A percentile compares a stretch with the other conserved stretches of the same genome.
These are phyloP conservation scores for Aurelia coerulea DNA, from an alignment of 30 jellyfish, hydroid and myxozoan species.

Conservation along the genomic window DNA sequence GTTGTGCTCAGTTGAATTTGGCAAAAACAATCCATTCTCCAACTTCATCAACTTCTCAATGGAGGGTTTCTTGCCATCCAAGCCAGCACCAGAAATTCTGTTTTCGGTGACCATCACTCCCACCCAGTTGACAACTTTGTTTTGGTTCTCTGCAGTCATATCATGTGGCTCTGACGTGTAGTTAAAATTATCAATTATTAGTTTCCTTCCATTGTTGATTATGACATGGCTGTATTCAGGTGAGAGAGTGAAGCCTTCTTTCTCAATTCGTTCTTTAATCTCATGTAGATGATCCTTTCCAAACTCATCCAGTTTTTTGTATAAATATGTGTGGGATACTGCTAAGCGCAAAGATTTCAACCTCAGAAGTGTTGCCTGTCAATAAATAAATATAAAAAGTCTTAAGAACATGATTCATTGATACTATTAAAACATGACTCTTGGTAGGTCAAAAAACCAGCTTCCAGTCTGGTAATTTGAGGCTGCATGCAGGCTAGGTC, in stretches of 20 bases:
- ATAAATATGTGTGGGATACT: conserved; percentile 39
- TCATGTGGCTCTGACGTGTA: too few relatives aligned
- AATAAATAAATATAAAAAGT: not conserved
- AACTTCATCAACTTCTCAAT: too few relatives aligned
- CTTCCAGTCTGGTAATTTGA: too few relatives aligned
- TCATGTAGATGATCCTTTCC: conserved; percentile 32
- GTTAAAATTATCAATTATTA: too few relatives aligned
- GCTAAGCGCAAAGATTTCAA: conserved; percentile 25
- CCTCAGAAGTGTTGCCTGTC: conserved; percentile 50
- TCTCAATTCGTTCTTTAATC: not conserved
- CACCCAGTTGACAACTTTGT: too few relatives aligned
- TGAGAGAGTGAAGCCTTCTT: conserved; percentile 14
- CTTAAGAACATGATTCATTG: not conserved
- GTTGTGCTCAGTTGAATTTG: conserved; percentile 9
- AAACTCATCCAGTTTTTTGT: conserved; percentile 38
- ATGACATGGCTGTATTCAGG: not conserved
- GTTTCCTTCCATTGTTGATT: not conserved
- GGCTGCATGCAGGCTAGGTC: too few relatives aligned
- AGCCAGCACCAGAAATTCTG: too few relatives aligned
- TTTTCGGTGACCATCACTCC: too few relatives aligned
- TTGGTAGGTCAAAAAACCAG: too few relatives aligned
- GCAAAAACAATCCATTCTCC: conserved; percentile 23
- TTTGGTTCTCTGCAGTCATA: too few relatives aligned
- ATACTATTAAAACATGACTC: not conserved
- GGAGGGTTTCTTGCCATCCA: too few relatives aligned